These are phyloP conservation scores for Asbolus verrucosus DNA, from an alignment of 1,140 invertebrate genomes.

Conservation along the genomic window DNA sequence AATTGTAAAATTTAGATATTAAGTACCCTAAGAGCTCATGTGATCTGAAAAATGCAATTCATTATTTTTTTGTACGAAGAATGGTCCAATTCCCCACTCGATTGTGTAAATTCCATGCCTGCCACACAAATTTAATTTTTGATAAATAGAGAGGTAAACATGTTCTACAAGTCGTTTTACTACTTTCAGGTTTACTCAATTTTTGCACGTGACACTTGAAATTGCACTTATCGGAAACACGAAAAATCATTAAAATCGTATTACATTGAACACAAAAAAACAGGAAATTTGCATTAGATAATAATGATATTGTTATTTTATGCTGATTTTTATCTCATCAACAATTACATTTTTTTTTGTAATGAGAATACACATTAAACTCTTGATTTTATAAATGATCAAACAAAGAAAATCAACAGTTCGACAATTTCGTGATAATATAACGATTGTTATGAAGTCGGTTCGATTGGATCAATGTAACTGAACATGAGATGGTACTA, in stretches of 20 bases:
- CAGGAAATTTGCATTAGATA: slow-evolving; percentile 24
- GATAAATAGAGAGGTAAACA: slow-evolving; percentile 18
- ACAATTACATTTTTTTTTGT: slow-evolving; percentile 10
- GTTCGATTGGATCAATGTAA: slow-evolving; percentile 16
- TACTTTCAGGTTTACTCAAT: slow-evolving; percentile 34
- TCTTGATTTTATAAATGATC: too few relatives aligned
- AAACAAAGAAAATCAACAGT: background rate
- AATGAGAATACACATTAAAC: too few relatives aligned
- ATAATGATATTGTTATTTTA: slow-evolving; percentile 8
- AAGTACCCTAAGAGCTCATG: too few relatives aligned
- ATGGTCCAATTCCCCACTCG: too few relatives aligned
- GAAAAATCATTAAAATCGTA: slow-evolving; percentile 29
- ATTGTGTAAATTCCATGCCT: too few relatives aligned
- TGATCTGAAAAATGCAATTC: slow-evolving; percentile 1
- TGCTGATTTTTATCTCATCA: slow-evolving; percentile 11
- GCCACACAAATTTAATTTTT: background rate
- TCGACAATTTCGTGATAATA: background rate
- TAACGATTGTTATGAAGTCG: slow-evolving; percentile 5
- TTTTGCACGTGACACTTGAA: slow-evolving; percentile 2
- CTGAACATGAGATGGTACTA: slow-evolving; percentile 42
- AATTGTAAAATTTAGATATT: too few relatives aligned
- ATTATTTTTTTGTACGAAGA: too few relatives aligned
- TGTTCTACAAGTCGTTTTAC: slow-evolving; percentile 29
- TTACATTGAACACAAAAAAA: too few relatives aligned
- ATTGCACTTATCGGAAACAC: background rate